Base-by-base conservation (phyloP, 2,113 vertebrate species). In the Orthonyx spaldingii region DNA sequence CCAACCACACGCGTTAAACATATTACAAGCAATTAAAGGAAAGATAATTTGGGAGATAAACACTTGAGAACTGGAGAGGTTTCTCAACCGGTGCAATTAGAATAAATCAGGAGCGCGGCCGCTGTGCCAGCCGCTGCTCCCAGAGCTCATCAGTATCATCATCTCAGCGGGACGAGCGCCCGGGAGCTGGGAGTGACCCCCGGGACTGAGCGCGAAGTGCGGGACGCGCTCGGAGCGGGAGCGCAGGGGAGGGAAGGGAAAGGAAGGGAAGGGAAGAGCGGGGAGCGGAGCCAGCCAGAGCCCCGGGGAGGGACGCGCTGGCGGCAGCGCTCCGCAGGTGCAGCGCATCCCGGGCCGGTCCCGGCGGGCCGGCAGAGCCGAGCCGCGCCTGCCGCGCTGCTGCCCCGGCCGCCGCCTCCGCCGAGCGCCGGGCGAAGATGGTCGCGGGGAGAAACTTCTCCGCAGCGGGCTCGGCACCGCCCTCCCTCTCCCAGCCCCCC, bases 21-120 rank as follows among this genome's bases (percentile, higher is more conserved):
- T 55, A 85, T 57, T 92, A 70, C 81, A 46, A n/a, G 44, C 78
- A 94, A 94, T 94, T 86, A 94, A 94, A 95, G 60, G 27, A 26
- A 26, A 93, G 93, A 94, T 83, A 95, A 88, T 94, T 87, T 55
- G 74, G 55, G 60, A 94, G 94, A 95, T 91, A 94, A 95, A 89
- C 90, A 91, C 91, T 92, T 16, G 80, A 92, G 91, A 82, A 56
- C 41, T 26, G 65, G 64, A 96, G 93, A 87, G 84, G 60, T 95
- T 96, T 90, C 95, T 83, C 92, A 94, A 84, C 53, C 56, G 15
- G 60, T 5, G 37, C 55, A 44, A 85, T 87, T 50, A 87, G 83
- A 68, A 84, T 70, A 85, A 87, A 56, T 39, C 39, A 69, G 60
- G 55, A 93, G 84, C 5, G 59, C 78, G 78, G 75, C 30, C 8